Conservation (phyloP, 2,113 vertebrate genomes). For the Natator depressus region DNA sequence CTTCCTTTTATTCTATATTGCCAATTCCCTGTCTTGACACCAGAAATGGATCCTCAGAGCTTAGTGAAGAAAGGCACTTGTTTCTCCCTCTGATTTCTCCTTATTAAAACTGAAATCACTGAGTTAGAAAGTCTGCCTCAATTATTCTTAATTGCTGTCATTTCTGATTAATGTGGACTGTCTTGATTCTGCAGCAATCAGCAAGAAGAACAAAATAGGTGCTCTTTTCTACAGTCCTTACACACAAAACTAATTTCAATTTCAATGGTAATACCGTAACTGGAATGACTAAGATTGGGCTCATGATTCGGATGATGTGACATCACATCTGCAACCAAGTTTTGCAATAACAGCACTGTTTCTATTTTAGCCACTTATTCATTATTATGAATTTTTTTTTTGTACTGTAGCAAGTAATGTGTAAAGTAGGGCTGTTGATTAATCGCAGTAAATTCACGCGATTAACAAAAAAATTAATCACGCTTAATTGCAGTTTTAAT, state of each 20-base stretch:
- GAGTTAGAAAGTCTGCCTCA: slow-evolving; percentile 52
- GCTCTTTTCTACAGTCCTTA: not conserved
- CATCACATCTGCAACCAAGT: not conserved
- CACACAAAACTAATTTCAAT: accelerated
- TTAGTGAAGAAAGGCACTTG: slow-evolving; percentile 46
- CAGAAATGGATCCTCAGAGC: not conserved
- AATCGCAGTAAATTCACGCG: no score
- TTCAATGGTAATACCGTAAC: not conserved
- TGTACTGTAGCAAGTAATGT: not conserved
- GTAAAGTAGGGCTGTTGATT: not conserved
- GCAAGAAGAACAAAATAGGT: not conserved
- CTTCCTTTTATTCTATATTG: slow-evolving; percentile 18
- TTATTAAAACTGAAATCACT: slow-evolving; percentile 56
- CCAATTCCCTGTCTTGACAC: slow-evolving; percentile 50
- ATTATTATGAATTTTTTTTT: accelerated
- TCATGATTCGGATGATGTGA: not conserved
- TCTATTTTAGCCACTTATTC: not conserved
- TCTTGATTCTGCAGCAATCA: not conserved
- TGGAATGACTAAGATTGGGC: not conserved
- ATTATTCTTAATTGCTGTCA: slow-evolving; percentile 63
- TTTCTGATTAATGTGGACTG: not conserved
- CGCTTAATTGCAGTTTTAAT: no score
- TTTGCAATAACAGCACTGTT: not conserved
- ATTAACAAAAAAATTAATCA: no score
- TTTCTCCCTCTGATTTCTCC: slow-evolving; percentile 46